Evolutionary conservation across 2,113 vertebrate species (phyloP).

Genomic region (Melanotaenia duboulayi): DNA sequence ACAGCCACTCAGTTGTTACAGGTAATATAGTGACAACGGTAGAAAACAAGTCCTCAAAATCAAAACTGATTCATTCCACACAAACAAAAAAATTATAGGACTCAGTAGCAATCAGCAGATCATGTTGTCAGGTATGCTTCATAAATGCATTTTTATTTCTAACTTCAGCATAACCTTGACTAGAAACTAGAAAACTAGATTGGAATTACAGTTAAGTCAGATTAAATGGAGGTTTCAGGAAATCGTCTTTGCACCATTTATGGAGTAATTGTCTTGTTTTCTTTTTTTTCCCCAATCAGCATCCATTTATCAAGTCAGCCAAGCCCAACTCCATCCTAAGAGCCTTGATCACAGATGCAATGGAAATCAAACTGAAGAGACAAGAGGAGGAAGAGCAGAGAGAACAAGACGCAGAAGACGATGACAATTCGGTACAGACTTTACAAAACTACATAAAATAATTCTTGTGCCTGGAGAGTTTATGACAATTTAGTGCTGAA

Average conservation of each 20-base stretch:
- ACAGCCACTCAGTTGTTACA: conserved; percentile 93
- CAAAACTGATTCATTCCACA: neutral
- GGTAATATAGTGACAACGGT: conserved; percentile 66
- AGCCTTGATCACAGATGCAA: conserved; percentile 91
- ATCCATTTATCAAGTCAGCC: conserved; percentile 90
- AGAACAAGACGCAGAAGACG: conserved; percentile 89
- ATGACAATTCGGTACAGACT: conserved; percentile 89
- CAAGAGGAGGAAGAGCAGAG: conserved; percentile 89
- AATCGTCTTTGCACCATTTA: neutral
- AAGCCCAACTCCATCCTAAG: conserved; percentile 88
- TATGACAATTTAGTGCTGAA: neutral
- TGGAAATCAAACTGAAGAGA: conserved; percentile 92
- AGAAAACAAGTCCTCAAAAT: neutral
- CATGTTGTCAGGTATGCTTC: no score
- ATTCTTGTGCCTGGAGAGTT: neutral
- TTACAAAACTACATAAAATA: neutral
- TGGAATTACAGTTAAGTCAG: neutral
- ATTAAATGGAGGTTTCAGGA: neutral
- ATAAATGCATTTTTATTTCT: neutral
- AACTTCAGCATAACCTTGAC: no score
- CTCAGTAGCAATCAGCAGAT: neutral
- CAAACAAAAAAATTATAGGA: no score
- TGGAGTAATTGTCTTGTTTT: neutral
- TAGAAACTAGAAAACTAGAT: no score
- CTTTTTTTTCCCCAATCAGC: conserved; percentile 74